Evolutionary conservation across 2,797 vertebrate genomes (phyloP).

Genomic region (Taeniopygia guttata): DNA sequence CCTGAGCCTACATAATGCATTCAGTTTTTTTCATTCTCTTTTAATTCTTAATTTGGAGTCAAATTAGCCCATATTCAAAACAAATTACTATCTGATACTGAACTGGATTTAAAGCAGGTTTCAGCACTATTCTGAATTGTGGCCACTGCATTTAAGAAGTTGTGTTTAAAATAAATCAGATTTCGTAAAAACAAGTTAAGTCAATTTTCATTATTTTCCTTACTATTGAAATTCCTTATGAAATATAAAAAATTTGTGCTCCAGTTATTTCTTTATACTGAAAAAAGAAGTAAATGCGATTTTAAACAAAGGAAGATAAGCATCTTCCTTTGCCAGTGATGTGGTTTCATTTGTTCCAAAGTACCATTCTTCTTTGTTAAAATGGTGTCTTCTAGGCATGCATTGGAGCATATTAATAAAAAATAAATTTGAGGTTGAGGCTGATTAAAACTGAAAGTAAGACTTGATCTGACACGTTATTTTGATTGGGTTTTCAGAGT

Average conservation of each 20-base stretch:
- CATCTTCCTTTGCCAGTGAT: background rate
- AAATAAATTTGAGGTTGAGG: slow-evolving; percentile 24
- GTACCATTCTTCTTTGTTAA: background rate
- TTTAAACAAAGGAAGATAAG: background rate
- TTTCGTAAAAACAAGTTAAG: background rate
- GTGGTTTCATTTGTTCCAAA: background rate
- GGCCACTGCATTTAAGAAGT: background rate
- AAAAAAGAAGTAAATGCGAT: background rate
- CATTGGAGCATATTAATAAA: background rate
- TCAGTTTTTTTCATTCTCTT: background rate
- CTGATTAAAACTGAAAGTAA: slow-evolving; percentile 33
- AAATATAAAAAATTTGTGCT: background rate
- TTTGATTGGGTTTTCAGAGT: slow-evolving; percentile 40
- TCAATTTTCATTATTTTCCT: background rate
- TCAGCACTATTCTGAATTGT: background rate
- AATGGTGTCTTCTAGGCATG: background rate
- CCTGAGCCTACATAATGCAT: background rate
- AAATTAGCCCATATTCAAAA: background rate
- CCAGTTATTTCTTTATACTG: background rate
- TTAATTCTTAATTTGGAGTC: background rate
- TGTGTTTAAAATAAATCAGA: background rate
- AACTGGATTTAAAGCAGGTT: background rate
- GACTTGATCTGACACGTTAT: background rate
- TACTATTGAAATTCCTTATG: background rate
- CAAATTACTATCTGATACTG: background rate